phyloP scores from a whole-genome alignment of 2,888 invertebrate species.

The Tachystola acroxantha region DNA sequence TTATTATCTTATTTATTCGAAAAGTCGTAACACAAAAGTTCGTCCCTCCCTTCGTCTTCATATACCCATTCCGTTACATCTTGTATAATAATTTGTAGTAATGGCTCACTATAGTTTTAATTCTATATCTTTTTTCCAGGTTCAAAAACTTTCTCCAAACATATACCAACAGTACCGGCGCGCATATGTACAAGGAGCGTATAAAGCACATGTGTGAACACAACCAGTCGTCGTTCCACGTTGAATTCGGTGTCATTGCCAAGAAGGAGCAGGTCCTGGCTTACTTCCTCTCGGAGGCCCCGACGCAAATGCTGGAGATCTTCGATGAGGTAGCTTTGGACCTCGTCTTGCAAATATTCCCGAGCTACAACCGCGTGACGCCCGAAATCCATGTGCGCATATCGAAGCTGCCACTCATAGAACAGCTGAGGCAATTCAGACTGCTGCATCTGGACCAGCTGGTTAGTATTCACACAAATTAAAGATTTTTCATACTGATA shows the following conservation, averaged over 20 bases:
- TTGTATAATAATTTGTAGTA: no score
- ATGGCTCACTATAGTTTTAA: no score
- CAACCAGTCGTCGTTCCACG: slow-evolving; percentile 92
- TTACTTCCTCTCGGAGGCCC: slow-evolving; percentile 98
- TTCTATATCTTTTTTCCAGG: no score
- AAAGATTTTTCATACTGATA: no score
- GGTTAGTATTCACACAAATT: no score
- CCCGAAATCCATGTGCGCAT: slow-evolving; percentile 97
- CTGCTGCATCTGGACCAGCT: slow-evolving; percentile 95
- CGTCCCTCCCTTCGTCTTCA: no score
- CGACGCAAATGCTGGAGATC: slow-evolving; percentile 96
- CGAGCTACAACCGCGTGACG: slow-evolving; percentile 96
- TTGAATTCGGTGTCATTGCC: slow-evolving; percentile 95
- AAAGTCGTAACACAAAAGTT: no score
- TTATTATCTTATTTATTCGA: no score
- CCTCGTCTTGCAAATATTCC: slow-evolving; percentile 95
- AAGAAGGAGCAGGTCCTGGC: slow-evolving; percentile 95
- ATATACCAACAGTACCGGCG: slow-evolving; percentile 90
- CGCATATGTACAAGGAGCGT: slow-evolving; percentile 93
- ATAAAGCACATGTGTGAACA: slow-evolving; percentile 97
- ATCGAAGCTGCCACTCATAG: slow-evolving; percentile 95
- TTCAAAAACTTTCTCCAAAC: slow-evolving; percentile 96
- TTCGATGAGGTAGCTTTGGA: slow-evolving; percentile 96
- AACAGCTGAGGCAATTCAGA: slow-evolving; percentile 95
- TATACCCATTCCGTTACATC: no score